Base-by-base conservation (phyloP, 2,888 invertebrate species). In the Cheilosia impressa region DNA sequence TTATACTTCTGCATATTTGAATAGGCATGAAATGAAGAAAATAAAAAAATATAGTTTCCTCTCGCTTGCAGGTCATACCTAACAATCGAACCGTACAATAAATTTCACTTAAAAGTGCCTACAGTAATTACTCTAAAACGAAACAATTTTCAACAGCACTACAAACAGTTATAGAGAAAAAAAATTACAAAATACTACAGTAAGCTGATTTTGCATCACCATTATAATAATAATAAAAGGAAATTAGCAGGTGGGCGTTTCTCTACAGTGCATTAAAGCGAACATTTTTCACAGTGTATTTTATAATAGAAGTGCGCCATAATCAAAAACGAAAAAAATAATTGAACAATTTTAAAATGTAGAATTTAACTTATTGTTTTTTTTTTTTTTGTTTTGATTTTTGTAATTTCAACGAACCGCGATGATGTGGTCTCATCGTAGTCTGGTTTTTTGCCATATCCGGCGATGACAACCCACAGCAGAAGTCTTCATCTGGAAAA, bases 401-500 rank as follows among this genome's bases (percentile, higher is more conserved):
- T 71, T 62, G 24, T 75, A 52, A 75, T 75, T 71, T 79, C 84
- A 89, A 92, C 92, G 89, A 91, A 92, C 92, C 92, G 91, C 92
- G 92, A 89, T 91, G 91, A 87, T 92, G 92, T 89, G 92, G 90
- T 89, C 92, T 91, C 89, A 91, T 90, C 87, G 90, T 93, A 93
- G 94, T 94, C 93, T 93, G 93, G 91, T 94, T 94, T 93, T 94
- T 94, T 93, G 96, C 96, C 93, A 94, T 94, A 93, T 95, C 95
- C 91, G 96, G 96, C 91, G 96, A 95, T 91, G 95, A 95, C 93
- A 96, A 94, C 93, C 96, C 96, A 94, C 96, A 96, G 95, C 96
- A 96, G 94, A 96, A 96, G 94, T 96, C 96, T 93, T 96, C 96
- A 96, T 96, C 96, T 96, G 96, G 93, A 96, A 91, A 89, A 90